phyloP scores from a whole-genome alignment of 2,888 invertebrate genomes.

The Magallana nippona region DNA sequence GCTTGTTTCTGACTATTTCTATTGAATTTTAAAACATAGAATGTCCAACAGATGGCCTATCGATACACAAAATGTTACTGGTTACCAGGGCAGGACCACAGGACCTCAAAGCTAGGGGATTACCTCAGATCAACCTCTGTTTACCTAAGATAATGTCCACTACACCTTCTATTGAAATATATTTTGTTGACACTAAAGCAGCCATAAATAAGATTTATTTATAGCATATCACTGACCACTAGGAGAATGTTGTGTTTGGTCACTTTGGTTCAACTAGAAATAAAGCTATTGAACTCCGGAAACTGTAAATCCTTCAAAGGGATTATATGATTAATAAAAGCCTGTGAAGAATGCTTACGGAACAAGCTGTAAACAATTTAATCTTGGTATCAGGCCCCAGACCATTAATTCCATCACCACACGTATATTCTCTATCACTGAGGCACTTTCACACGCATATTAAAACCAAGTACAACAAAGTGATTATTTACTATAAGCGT shows the following conservation, averaged over 20 bases:
- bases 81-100: background rate
- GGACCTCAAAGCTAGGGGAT: background rate
- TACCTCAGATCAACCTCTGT: conserved; percentile 15
- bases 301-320: background rate
- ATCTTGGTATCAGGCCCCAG: too few relatives aligned
- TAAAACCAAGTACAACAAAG: too few relatives aligned
- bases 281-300: background rate
- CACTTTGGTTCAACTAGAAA: background rate
- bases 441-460: too few relatives aligned
- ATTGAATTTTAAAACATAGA: too few relatives aligned
- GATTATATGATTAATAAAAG: conserved; percentile 31
- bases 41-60: too few relatives aligned
- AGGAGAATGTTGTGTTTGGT: background rate
- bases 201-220: background rate
- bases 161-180: conserved; percentile 1
- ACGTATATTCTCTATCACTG: too few relatives aligned
- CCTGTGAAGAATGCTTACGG: background rate
- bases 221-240: background rate
- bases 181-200: conserved; percentile 2
- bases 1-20: too few relatives aligned
- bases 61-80: background rate
- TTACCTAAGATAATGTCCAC: conserved; percentile 23
- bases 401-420: too few relatives aligned
- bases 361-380: too few relatives aligned
- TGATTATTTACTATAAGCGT: too few relatives aligned